Conservation (phyloP, 2,797 vertebrate genomes). For the Moxostoma hubbsi region DNA sequence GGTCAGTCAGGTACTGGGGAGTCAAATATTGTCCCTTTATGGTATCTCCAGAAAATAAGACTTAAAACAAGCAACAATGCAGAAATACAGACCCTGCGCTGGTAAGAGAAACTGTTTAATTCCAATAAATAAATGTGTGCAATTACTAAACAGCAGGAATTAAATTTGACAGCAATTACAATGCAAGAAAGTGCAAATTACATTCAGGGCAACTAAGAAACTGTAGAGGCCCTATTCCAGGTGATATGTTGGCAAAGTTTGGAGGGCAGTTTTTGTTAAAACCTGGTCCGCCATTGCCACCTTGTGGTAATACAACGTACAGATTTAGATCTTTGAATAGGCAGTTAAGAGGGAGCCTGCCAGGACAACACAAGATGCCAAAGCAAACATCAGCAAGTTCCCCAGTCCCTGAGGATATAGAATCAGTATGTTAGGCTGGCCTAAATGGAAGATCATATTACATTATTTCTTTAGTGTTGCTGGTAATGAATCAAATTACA, state of each 20-base stretch:
- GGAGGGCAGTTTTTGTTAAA: neutral
- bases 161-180: neutral
- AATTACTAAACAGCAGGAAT: too few species aligned
- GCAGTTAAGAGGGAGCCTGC: slow-evolving; percentile 81
- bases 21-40: neutral
- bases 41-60: neutral
- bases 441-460: too few species aligned
- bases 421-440: neutral
- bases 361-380: slow-evolving; percentile 81
- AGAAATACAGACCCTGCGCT: too few species aligned
- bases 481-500: neutral
- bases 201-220: neutral
- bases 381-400: slow-evolving; percentile 79
- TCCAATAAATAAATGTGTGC: neutral
- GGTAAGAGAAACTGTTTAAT: neutral
- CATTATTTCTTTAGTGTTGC: neutral
- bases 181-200: neutral
- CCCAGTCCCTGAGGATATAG: slow-evolving; percentile 74
- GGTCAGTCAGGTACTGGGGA: too few species aligned
- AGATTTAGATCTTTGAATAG: slow-evolving; percentile 80
- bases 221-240: neutral
- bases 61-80: neutral
- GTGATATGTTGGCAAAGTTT: neutral
- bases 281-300: slow-evolving; percentile 61
- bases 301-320: slow-evolving; percentile 63